Percentiles rank a stretch among this genome's conserved stretches.
phyloP scores from a whole-genome alignment of 2,113 vertebrate genomes.

The Sprattus sprattus region DNA sequence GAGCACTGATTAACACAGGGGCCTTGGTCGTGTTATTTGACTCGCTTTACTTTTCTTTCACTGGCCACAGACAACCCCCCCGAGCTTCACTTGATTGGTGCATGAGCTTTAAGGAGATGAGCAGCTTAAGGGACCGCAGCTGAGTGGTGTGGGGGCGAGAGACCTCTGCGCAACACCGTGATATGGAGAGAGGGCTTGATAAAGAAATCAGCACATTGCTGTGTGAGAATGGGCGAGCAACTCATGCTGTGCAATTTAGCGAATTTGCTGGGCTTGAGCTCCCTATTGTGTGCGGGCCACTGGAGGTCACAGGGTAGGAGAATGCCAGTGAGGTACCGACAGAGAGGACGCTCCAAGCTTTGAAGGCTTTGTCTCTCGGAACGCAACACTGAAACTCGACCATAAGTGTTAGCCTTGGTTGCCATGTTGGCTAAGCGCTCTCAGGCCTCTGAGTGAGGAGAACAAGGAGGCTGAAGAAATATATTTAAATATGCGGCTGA shows the following conservation, averaged over 20 bases:
- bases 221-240: constrained; percentile 25
- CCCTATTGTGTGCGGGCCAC: constrained; percentile 28
- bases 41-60: constrained; percentile 2
- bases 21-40: background rate
- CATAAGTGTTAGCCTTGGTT: background rate
- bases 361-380: constrained; percentile 8
- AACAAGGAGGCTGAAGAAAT: background rate
- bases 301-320: constrained; percentile 32
- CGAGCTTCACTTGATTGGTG: background rate
- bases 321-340: background rate
- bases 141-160: background rate
- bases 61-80: background rate
- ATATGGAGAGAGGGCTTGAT: constrained; percentile 15
- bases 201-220: constrained; percentile 31
- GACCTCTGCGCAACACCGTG: background rate
- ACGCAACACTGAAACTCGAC: constrained; percentile 5
- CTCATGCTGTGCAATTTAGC: constrained; percentile 36
- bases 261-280: constrained; percentile 30
- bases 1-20: background rate
- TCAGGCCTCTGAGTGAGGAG: background rate
- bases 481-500: constrained; percentile 17
- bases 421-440: background rate
- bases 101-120: constrained; percentile 10
- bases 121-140: background rate
- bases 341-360: background rate